A percentile compares a stretch with the other conserved stretches of the same genome.
These are phyloP conservation scores for Drosophila atripex DNA, from an alignment of 2,888 invertebrate species.

Conservation along the genomic window DNA sequence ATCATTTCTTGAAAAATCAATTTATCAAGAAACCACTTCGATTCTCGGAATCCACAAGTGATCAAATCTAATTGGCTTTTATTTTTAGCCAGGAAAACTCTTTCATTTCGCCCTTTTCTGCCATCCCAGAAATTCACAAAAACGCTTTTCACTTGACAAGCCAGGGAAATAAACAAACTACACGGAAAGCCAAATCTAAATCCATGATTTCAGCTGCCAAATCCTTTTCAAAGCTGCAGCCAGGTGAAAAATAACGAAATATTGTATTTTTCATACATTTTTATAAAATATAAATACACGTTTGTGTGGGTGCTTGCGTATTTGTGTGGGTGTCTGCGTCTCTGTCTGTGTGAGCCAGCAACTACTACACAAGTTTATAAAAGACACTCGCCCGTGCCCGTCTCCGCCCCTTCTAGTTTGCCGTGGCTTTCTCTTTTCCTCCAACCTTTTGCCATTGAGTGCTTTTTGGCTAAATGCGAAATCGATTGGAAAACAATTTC, in stretches of 20 bases:
- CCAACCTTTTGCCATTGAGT: slow-evolving; percentile 51
- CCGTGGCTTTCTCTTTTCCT: background rate
- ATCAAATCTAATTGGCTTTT: slow-evolving; percentile 11
- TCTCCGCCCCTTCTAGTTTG: slow-evolving; percentile 20
- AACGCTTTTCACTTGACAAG: slow-evolving; percentile 33
- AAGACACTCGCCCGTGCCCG: slow-evolving; percentile 53
- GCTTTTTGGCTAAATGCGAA: slow-evolving; percentile 82
- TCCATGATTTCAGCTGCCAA: slow-evolving; percentile 70
- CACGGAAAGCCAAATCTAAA: slow-evolving; percentile 63
- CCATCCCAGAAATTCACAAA: background rate
- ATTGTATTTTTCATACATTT: slow-evolving; percentile 53
- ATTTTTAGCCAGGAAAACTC: slow-evolving; percentile 15
- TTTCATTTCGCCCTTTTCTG: background rate
- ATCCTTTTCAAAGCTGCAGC: slow-evolving; percentile 72
- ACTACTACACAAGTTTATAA: slow-evolving; percentile 47
- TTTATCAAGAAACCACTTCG: background rate
- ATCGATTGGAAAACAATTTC: slow-evolving; percentile 84
- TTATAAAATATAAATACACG: slow-evolving; percentile 61
- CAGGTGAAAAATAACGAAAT: slow-evolving; percentile 74
- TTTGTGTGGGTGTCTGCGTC: slow-evolving; percentile 1
- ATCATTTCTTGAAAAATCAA: background rate
- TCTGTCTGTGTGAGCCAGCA: slow-evolving; percentile 8
- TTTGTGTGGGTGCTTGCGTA: slow-evolving; percentile 1
- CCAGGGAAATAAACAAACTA: slow-evolving; percentile 43
- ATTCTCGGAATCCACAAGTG: slow-evolving; percentile 6